phyloP scores from a whole-genome alignment of 1,140 invertebrate species.

The Drosophila arizonae region DNA sequence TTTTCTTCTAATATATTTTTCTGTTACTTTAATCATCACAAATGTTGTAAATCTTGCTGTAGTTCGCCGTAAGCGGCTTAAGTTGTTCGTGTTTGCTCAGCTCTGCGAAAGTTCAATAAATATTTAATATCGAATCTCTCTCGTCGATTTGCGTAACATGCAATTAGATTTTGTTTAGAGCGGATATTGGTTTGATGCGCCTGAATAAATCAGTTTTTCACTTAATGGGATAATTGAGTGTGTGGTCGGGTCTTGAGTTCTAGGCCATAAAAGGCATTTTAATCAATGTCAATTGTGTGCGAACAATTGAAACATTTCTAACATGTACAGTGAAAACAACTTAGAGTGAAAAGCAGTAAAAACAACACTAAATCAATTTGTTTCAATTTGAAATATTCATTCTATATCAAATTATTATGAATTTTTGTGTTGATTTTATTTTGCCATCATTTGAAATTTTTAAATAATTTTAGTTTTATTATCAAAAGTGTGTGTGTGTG shows the following conservation, averaged over 20 bases:
- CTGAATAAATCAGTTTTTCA: not conserved
- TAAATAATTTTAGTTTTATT: no score
- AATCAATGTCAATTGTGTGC: no score
- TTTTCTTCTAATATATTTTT: not conserved
- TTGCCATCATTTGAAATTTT: no score
- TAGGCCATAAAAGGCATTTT: not conserved
- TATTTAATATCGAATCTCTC: constrained; percentile 46
- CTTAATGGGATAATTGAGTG: not conserved
- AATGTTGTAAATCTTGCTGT: constrained; percentile 10
- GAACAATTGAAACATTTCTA: no score
- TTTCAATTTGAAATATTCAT: no score
- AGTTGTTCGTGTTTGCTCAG: not conserved
- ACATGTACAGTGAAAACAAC: no score
- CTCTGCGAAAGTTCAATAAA: constrained; percentile 35
- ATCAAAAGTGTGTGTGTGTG: no score
- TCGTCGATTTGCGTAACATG: constrained; percentile 27
- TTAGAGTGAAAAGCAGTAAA: no score
- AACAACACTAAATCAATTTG: no score
- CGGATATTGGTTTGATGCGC: constrained; percentile 50
- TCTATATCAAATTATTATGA: no score
- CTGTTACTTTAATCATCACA: constrained; percentile 17
- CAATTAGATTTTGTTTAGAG: constrained; percentile 30
- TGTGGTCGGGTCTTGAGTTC: not conserved
- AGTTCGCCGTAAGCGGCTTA: constrained; percentile 21
- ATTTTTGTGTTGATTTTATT: no score